Evolutionary conservation across 2,888 invertebrate species (phyloP).

Genomic region (Xanthostigma xanthostigma): DNA sequence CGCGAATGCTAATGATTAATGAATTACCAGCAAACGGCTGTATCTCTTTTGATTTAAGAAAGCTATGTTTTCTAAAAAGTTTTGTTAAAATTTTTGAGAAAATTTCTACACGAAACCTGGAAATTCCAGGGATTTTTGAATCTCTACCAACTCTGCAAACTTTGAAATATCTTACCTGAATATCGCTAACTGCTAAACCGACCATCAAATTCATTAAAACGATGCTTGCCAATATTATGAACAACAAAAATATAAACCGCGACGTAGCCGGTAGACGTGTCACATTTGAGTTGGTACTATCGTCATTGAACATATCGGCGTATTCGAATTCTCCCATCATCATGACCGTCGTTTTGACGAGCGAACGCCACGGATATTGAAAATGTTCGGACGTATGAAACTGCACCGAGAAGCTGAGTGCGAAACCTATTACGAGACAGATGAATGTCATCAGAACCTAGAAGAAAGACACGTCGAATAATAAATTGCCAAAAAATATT

Average conservation of each 20-base stretch:
- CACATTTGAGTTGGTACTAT: background rate
- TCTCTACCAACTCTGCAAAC: conserved; percentile 17
- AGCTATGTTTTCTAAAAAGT: no score
- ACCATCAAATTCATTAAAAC: conserved; percentile 40
- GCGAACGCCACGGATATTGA: conserved; percentile 24
- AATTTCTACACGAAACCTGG: no score
- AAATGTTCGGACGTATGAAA: conserved; percentile 31
- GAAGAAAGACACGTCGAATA: conserved; percentile 11
- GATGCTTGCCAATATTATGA: conserved; percentile 35
- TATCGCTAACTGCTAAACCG: conserved; percentile 39
- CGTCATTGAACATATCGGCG: conserved; percentile 23
- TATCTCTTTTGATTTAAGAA: no score
- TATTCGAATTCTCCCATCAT: conserved; percentile 42
- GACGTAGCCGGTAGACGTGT: conserved; percentile 21
- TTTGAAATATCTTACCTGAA: conserved; percentile 20
- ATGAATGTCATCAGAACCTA: conserved; percentile 35
- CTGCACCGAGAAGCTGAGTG: conserved; percentile 36
- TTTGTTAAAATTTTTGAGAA: no score
- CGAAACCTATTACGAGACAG: conserved; percentile 37
- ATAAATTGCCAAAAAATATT: background rate
- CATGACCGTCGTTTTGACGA: conserved; percentile 39
- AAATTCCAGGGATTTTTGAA: no score
- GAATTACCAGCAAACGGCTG: no score
- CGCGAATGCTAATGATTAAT: no score
- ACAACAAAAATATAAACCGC: conserved; percentile 32